These are phyloP conservation scores for Rhegmatorhina hoffmannsi DNA, from an alignment of 2,113 vertebrate species.

Conservation along the genomic window DNA sequence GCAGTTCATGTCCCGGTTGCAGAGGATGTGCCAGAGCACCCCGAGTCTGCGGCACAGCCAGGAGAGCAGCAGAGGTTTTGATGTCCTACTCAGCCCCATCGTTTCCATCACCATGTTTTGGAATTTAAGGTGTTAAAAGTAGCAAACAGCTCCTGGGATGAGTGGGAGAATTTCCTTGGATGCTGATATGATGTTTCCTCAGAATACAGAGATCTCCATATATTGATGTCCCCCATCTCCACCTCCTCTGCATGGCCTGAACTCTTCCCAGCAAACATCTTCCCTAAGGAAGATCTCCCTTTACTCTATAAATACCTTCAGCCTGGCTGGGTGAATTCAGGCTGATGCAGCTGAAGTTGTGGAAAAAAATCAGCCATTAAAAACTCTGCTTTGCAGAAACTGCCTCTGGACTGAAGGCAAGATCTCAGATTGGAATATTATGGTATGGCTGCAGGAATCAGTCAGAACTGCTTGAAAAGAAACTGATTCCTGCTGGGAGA, in stretches of 20 bases:
- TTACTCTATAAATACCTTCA: neutral
- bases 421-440: neutral
- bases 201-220: neutral
- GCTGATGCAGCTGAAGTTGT: neutral
- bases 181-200: neutral
- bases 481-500: neutral
- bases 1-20: neutral
- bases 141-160: neutral
- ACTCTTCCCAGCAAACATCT: neutral
- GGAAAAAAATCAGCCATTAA: accelerated
- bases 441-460: neutral
- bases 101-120: neutral
- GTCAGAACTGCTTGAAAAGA: neutral
- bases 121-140: neutral
- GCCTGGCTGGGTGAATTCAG: neutral
- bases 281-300: neutral
- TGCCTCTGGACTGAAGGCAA: neutral
- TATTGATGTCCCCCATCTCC: neutral
- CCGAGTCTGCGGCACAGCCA: neutral
- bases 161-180: neutral
- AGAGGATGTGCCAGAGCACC: neutral
- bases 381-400: neutral
- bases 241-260: neutral
- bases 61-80: neutral
- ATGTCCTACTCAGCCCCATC: neutral